Evolutionary conservation across 2,113 vertebrate species (phyloP), one percentile per base, ranked within the genome.

Genomic region (Forbesichthys papilliferus): DNA sequence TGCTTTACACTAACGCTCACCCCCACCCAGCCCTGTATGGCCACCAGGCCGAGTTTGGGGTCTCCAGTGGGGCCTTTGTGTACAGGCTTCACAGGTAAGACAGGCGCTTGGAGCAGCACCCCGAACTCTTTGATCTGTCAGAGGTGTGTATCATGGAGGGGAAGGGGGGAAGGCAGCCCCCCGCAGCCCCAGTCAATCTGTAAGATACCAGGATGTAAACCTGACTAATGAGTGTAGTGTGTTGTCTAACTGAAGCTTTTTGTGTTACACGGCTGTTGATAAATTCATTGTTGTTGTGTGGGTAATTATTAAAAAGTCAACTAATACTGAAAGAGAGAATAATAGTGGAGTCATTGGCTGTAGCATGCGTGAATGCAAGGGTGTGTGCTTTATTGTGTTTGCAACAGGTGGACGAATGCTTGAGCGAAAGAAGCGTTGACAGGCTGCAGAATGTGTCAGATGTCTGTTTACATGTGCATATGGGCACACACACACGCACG

Each of bases 381-480:
- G 34, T 10, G 11, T 36, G 36, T 59, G 46, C 58, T 52, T 27
- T 71, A 54, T 27, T 71, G 8, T 20, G 57, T 33, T 11, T 11
- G 47, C 75, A 77, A 90, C 90, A 89, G 89, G 87, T 89, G 89
- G 76, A 86, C 62, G 27, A 65, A 81, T 51, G 66, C 18, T 18
- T 58, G 54, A 74, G 80, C 71, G 81, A 86, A 88, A 87, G 83
- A 77, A 20, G 79, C 4, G 76, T 58, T 88, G 87, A 90, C 82
- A 87, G 49, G 48, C 55, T 0, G 12, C 59, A 74, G 79, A 82
- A 88, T 85, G 77, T 82, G 80, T 89, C 77, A 81, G 74, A 84
- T 85, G 70, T 86, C 56, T 86, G 84, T 89, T 87, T 83, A 81
- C 80, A 72, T 72, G 71, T 79, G 75, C 33, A 51, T 72, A 81